These are phyloP conservation scores for Huso huso DNA, from an alignment of 2,797 vertebrate genomes.

Conservation along the genomic window DNA sequence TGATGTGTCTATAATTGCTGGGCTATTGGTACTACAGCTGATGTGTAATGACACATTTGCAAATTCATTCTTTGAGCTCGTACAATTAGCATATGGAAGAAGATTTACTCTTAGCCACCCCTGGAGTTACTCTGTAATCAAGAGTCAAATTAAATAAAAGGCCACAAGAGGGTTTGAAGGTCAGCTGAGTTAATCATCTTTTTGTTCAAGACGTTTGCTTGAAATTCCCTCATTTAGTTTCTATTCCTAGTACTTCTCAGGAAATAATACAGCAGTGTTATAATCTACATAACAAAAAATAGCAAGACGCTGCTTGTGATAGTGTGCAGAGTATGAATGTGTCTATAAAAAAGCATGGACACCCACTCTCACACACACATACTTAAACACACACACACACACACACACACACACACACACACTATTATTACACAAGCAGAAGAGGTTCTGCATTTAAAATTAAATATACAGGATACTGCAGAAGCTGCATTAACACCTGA, in stretches of 20 bases:
- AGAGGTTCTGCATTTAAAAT: background rate
- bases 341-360: background rate
- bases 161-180: slow-evolving; percentile 19
- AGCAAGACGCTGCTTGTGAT: slow-evolving; percentile 20
- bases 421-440: slow-evolving; percentile 2
- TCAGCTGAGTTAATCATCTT: slow-evolving; percentile 25
- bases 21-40: slow-evolving; percentile 88
- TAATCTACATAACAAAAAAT: background rate
- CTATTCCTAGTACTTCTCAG: slow-evolving; percentile 19
- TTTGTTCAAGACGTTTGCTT: slow-evolving; percentile 15
- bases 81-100: slow-evolving; percentile 79
- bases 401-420: background rate
- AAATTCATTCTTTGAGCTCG: slow-evolving; percentile 93
- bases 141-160: slow-evolving; percentile 24
- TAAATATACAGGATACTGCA: background rate
- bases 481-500: background rate
- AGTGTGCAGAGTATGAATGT: slow-evolving; percentile 4
- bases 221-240: slow-evolving; percentile 15
- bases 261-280: background rate
- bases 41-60: slow-evolving; percentile 98
- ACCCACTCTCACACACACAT: slow-evolving; percentile 1
- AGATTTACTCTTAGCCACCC: slow-evolving; percentile 64
- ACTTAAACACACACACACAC: no score
- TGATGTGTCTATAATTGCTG: slow-evolving; percentile 86
- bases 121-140: slow-evolving; percentile 35